Evolutionary conservation across 2,113 vertebrate genomes (phyloP).

Genomic region (Misgurnus mizolepis): DNA sequence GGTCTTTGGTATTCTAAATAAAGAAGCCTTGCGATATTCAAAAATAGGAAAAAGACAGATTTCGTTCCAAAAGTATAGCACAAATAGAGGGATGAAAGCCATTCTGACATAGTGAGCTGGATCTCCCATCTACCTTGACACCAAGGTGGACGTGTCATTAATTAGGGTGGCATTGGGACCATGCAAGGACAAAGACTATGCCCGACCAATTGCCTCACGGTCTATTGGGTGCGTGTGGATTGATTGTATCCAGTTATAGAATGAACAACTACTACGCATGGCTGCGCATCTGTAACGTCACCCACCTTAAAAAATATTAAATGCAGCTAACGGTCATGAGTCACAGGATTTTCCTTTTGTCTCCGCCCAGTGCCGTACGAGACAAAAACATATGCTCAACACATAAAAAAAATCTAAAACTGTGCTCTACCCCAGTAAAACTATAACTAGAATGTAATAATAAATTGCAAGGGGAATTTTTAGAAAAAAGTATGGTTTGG

Average conservation of each 20-base stretch:
- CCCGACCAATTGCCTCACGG: not conserved
- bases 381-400: not conserved
- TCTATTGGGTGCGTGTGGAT: slow-evolving; percentile 32
- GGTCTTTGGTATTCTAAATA: slow-evolving; percentile 11
- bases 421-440: not conserved
- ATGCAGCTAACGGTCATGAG: not conserved
- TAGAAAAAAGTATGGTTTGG: not conserved
- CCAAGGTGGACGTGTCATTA: slow-evolving; percentile 23
- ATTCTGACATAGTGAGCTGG: slow-evolving; percentile 32
- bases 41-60: slow-evolving; percentile 18
- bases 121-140: slow-evolving; percentile 33
- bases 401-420: not conserved
- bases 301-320: not conserved
- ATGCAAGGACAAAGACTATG: slow-evolving; percentile 27
- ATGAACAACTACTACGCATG: not conserved
- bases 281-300: not conserved
- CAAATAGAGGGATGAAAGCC: slow-evolving; percentile 22
- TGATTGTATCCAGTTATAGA: slow-evolving; percentile 20
- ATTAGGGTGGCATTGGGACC: slow-evolving; percentile 35
- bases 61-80: not conserved
- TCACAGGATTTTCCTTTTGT: not conserved
- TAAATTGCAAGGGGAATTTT: not conserved
- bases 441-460: not conserved
- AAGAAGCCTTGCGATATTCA: slow-evolving; percentile 14
- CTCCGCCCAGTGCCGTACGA: not conserved